Percentiles rank a stretch among this genome's conserved stretches.
phyloP scores from a whole-genome alignment of 2,113 vertebrate genomes.

The Nannobrachium achirus region DNA sequence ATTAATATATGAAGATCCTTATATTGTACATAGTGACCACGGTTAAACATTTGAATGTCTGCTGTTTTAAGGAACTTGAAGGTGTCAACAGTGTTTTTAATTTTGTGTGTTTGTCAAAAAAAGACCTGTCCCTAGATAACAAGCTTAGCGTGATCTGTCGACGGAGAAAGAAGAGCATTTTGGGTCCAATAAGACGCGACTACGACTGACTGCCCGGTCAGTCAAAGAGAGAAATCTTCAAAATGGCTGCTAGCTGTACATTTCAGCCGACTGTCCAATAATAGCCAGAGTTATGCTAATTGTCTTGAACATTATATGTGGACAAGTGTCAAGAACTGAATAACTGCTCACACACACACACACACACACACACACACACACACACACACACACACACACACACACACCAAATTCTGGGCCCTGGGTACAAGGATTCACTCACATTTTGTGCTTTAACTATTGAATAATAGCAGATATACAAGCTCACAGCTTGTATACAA shows the following conservation, averaged over 20 bases:
- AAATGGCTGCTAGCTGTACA: constrained; percentile 22
- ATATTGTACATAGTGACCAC: constrained; percentile 77
- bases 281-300: background rate
- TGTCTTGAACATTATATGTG: background rate
- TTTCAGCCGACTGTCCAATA: constrained; percentile 12
- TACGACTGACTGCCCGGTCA: background rate
- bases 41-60: constrained; percentile 71
- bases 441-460: no score
- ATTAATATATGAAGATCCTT: constrained; percentile 81
- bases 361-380: background rate
- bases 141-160: constrained; percentile 19
- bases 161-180: background rate
- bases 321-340: constrained; percentile 16
- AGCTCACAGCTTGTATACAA: no score
- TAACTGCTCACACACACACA: background rate
- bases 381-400: constrained; percentile 17
- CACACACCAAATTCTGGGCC: no score
- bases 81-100: constrained; percentile 61
- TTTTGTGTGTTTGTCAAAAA: constrained; percentile 53
- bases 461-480: no score
- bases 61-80: constrained; percentile 63
- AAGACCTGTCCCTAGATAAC: constrained; percentile 27
- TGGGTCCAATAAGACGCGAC: constrained; percentile 7
- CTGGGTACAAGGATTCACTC: no score
- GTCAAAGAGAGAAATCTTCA: constrained; percentile 34